These are phyloP conservation scores for Hucho hucho DNA, from an alignment of 2,113 vertebrate species.

Conservation along the genomic window DNA sequence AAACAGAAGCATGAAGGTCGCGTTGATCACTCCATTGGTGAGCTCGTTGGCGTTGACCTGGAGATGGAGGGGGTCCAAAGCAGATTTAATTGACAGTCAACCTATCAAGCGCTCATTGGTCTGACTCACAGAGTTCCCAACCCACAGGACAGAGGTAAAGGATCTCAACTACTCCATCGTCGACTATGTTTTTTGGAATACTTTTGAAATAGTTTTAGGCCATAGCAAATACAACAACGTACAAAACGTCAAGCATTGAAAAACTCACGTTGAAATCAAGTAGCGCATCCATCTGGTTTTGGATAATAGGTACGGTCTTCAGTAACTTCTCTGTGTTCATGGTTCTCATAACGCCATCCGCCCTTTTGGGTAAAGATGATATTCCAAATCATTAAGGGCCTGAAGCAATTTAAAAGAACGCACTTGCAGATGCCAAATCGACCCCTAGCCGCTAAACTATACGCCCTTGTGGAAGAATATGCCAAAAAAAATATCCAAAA, in stretches of 20 bases:
- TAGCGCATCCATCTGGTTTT: constrained; percentile 91
- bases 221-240: neutral
- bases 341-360: constrained; percentile 94
- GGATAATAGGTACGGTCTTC: constrained; percentile 91
- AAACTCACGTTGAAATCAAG: constrained; percentile 91
- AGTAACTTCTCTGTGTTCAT: constrained; percentile 94
- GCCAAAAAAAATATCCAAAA: no score
- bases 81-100: neutral
- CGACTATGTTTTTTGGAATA: no score
- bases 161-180: neutral
- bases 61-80: constrained; percentile 20
- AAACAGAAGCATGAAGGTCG: constrained; percentile 97
- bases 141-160: neutral
- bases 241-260: neutral
- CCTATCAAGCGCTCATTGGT: neutral
- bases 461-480: no score
- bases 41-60: constrained; percentile 97
- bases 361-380: constrained; percentile 68
- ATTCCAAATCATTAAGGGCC: neutral
- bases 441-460: no score
- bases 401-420: no score
- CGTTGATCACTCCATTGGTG: constrained; percentile 95
- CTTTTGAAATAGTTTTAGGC: no score
- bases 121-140: neutral
- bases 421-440: no score